A percentile compares a stretch with the other conserved stretches of the same genome.
phyloP scores from a whole-genome alignment of 2,797 vertebrate species.

The Anguilla megastoma region DNA sequence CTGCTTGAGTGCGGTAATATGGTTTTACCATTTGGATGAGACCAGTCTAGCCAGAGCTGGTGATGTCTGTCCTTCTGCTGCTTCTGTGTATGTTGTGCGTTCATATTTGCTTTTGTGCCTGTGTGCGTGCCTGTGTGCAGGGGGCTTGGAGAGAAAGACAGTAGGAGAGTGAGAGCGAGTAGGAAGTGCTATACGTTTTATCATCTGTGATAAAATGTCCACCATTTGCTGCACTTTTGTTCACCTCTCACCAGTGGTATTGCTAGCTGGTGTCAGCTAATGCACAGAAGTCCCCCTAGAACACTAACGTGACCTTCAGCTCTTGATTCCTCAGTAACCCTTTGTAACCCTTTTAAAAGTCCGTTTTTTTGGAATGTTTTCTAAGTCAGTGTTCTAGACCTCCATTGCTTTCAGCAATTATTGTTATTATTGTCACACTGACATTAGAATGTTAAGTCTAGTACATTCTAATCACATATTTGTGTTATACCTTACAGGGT shows the following conservation, averaged over 20 bases:
- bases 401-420: not conserved
- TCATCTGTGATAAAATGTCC: conserved; percentile 2
- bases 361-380: not conserved
- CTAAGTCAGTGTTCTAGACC: not conserved
- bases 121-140: conserved; percentile 21
- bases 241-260: not conserved
- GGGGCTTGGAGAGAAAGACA: not conserved
- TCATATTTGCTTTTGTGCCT: conserved; percentile 29
- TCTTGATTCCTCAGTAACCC: not conserved
- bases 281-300: not conserved
- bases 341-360: not conserved
- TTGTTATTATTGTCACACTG: not conserved
- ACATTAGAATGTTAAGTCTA: not conserved
- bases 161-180: not conserved
- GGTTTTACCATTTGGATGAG: not conserved
- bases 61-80: not conserved
- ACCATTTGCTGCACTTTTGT: not conserved
- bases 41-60: not conserved
- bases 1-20: not conserved
- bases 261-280: not conserved
- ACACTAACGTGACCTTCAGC: not conserved
- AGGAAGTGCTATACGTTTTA: not conserved
- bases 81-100: not conserved
- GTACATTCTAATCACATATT: not conserved
- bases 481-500: too few relatives aligned